These are phyloP conservation scores for Eilema griseolum DNA, from an alignment of 2,888 invertebrate species.

Conservation along the genomic window DNA sequence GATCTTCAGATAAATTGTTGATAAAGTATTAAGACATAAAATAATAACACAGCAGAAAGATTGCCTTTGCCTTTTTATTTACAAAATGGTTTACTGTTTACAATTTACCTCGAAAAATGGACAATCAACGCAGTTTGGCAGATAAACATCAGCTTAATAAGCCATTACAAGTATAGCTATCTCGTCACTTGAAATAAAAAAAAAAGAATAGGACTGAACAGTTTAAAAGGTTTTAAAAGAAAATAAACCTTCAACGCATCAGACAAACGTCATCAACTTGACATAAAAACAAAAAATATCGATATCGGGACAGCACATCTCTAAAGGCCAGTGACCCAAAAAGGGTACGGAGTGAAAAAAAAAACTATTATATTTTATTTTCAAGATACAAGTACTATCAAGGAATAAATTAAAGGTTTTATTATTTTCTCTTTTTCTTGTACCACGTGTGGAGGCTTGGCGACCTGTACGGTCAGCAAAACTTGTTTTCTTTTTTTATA, in stretches of 20 bases:
- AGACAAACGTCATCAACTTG: slow-evolving; percentile 49
- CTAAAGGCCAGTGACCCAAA: slow-evolving; percentile 82
- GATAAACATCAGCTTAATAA: slow-evolving; percentile 8
- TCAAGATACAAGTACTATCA: slow-evolving; percentile 85
- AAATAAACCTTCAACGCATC: slow-evolving; percentile 38
- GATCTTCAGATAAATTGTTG: neutral
- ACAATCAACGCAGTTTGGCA: neutral
- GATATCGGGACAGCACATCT: slow-evolving; percentile 69
- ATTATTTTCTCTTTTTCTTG: slow-evolving; percentile 82
- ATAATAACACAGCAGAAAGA: neutral
- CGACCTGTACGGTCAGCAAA: slow-evolving; percentile 69
- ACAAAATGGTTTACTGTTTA: neutral
- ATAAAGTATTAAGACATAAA: too few species aligned
- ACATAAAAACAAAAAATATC: slow-evolving; percentile 47
- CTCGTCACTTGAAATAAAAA: slow-evolving; percentile 2
- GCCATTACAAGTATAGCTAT: slow-evolving; percentile 20
- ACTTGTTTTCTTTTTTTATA: slow-evolving; percentile 49
- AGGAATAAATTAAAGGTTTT: slow-evolving; percentile 86
- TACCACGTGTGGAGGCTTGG: slow-evolving; percentile 79
- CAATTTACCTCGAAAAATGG: neutral
- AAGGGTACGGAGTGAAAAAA: slow-evolving; percentile 71
- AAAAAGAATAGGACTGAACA: slow-evolving; percentile 17
- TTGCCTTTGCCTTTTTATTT: neutral
- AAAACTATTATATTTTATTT: slow-evolving; percentile 80
- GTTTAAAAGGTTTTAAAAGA: slow-evolving; percentile 16